These are phyloP conservation scores for Miltochrista miniata DNA, from an alignment of 2,888 invertebrate species.

Conservation along the genomic window DNA sequence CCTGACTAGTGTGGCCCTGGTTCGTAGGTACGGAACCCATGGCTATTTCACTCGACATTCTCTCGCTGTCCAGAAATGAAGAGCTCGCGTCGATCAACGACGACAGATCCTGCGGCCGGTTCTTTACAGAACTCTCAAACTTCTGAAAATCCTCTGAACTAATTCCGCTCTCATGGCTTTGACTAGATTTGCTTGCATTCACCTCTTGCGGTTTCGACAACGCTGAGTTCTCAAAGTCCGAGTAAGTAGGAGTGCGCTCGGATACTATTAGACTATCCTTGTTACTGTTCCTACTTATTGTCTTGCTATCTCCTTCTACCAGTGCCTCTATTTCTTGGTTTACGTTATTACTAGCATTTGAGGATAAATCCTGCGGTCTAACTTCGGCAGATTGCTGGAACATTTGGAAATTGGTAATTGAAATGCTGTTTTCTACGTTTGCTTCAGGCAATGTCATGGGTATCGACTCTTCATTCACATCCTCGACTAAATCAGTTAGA, in stretches of 20 bases:
- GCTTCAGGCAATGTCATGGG: slow-evolving; percentile 50
- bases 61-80: slow-evolving; percentile 58
- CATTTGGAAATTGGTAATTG: slow-evolving; percentile 55
- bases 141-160: slow-evolving; percentile 63
- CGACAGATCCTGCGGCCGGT: slow-evolving; percentile 66
- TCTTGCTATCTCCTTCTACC: slow-evolving; percentile 54
- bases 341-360: slow-evolving; percentile 37
- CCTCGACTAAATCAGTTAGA: slow-evolving; percentile 36
- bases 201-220: slow-evolving; percentile 60
- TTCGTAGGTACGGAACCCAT: slow-evolving; percentile 34
- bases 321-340: slow-evolving; percentile 48
- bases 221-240: slow-evolving; percentile 66
- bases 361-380: slow-evolving; percentile 61
- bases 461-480: slow-evolving; percentile 44
- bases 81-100: slow-evolving; percentile 63
- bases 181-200: slow-evolving; percentile 53
- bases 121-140: slow-evolving; percentile 60
- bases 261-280: slow-evolving; percentile 42
- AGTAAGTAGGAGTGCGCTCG: slow-evolving; percentile 56
- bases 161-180: slow-evolving; percentile 54
- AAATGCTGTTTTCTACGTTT: slow-evolving; percentile 31
- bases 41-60: slow-evolving; percentile 52
- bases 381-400: slow-evolving; percentile 65
- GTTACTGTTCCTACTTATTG: slow-evolving; percentile 49
- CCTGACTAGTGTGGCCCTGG: slow-evolving; percentile 45